These are phyloP conservation scores for Oryzias melastigma DNA, from an alignment of 2,113 vertebrate species.

Conservation along the genomic window DNA sequence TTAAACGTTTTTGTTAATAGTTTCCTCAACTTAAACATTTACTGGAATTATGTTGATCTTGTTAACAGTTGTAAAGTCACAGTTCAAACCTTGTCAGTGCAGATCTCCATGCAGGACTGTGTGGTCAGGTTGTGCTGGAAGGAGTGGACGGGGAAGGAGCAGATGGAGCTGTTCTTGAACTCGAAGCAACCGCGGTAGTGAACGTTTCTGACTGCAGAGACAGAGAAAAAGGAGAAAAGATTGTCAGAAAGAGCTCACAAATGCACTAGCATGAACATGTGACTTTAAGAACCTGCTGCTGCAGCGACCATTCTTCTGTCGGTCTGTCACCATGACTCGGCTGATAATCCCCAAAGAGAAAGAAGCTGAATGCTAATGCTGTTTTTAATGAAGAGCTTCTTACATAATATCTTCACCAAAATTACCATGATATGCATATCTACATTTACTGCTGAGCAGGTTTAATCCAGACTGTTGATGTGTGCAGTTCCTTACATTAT, in stretches of 20 bases:
- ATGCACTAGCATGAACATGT: no score
- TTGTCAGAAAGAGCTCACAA: background rate
- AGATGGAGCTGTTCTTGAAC: constrained; percentile 78
- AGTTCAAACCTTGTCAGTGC: constrained; percentile 90
- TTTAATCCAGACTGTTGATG: no score
- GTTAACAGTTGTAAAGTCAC: no score
- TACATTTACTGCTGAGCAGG: background rate
- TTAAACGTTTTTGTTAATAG: no score
- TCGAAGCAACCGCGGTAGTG: constrained; percentile 89
- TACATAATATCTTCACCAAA: constrained; percentile 23
- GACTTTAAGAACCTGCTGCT: constrained; percentile 10
- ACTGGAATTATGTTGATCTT: no score
- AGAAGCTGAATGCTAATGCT: constrained; percentile 47
- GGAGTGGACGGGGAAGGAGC: constrained; percentile 80
- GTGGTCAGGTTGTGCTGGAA: constrained; percentile 82
- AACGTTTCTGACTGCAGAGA: constrained; percentile 82
- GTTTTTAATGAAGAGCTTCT: constrained; percentile 27
- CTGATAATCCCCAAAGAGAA: constrained; percentile 32
- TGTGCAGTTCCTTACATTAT: no score
- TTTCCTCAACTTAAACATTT: no score
- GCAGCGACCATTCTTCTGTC: constrained; percentile 13
- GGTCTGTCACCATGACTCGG: constrained; percentile 34
- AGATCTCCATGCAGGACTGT: constrained; percentile 89
- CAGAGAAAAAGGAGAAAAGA: constrained; percentile 16
- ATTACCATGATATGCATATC: background rate